These are phyloP conservation scores for Parauchenoglanis ngamensis DNA, from an alignment of 2,797 vertebrate species.

Conservation along the genomic window DNA sequence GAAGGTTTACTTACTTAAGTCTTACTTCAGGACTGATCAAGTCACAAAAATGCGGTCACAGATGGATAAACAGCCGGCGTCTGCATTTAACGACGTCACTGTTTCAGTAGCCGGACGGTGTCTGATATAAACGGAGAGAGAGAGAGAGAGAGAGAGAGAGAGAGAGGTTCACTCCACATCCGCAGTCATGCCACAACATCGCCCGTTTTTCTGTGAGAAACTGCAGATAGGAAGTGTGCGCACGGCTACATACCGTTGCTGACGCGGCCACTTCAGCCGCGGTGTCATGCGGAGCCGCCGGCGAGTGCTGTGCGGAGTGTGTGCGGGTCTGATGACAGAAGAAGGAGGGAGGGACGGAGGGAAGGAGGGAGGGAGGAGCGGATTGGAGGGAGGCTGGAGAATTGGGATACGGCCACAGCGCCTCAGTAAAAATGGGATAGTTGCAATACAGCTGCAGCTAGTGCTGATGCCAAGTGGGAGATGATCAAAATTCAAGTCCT, in stretches of 20 bases:
- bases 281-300: slow-evolving; percentile 40
- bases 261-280: slow-evolving; percentile 47
- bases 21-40: not conserved
- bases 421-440: slow-evolving; percentile 60
- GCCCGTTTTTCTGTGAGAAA: not conserved
- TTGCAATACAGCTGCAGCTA: slow-evolving; percentile 64
- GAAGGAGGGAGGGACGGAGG: not conserved
- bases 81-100: slow-evolving; percentile 35
- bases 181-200: not conserved
- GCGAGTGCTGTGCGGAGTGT: slow-evolving; percentile 34
- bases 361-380: slow-evolving; percentile 24
- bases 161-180: not conserved
- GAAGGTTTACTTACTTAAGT: slow-evolving; percentile 20
- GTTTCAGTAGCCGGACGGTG: slow-evolving; percentile 3
- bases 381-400: slow-evolving; percentile 53
- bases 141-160: slow-evolving; percentile 9
- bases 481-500: not conserved
- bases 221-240: slow-evolving; percentile 1
- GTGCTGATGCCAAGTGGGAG: slow-evolving; percentile 64
- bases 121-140: not conserved
- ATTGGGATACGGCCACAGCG: slow-evolving; percentile 63
- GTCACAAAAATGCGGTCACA: slow-evolving; percentile 29
- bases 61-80: slow-evolving; percentile 27
- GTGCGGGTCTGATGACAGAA: slow-evolving; percentile 33
- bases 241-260: slow-evolving; percentile 52